Evolutionary conservation across 1,140 invertebrate species (phyloP), one percentile per base, ranked within the genome.

Genomic region (Uloborus diversus): DNA sequence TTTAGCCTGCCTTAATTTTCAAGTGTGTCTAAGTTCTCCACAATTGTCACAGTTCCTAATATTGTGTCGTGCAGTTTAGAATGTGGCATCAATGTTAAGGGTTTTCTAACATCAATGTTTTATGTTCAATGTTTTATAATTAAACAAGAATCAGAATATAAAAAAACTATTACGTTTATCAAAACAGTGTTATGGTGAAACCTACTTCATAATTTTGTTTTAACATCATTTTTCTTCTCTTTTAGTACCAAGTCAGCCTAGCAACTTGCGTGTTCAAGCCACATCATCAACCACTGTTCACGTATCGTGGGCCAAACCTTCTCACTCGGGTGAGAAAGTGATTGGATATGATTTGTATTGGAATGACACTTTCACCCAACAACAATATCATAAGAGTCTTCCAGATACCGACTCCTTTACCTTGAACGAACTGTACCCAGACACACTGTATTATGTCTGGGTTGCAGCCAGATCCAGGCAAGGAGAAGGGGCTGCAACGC

Each of bases 371-470:
- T 96, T 95, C 84, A 93, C 94, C 13, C 86, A 92, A 89, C 90
- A 91, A 82, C 90, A 89, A 84, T 86, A 91, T 84, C 89, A 92
- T 85, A 85, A 92, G 82, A 90, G 93, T 82, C 93, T 96, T 82
- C 87, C 89, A 2, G 92, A 93, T n/a, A 90, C 90, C 4, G 93
- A 96, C 86, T 92, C 91, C 37, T 97, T 96, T 88, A 94, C 92
- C 0, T 87, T 98, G 71, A 92, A 91, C 65, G 92, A 93, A 47
- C 89, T 99, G 0, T 96, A 96, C 84, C 96, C 97, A 11, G 96
- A 98, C 88, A 98, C 96, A 2, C 86, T 97, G 35, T 99, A 98
- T 88, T 96, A 96, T 88, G 93, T 99, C 80, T 97, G 96, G 94
- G 88, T 99, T 80, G 95, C 96, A 4, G 97, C 96, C 20, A 90